Evolutionary conservation across 1,140 invertebrate species (phyloP).

Genomic region (Trichogramma pretiosum): DNA sequence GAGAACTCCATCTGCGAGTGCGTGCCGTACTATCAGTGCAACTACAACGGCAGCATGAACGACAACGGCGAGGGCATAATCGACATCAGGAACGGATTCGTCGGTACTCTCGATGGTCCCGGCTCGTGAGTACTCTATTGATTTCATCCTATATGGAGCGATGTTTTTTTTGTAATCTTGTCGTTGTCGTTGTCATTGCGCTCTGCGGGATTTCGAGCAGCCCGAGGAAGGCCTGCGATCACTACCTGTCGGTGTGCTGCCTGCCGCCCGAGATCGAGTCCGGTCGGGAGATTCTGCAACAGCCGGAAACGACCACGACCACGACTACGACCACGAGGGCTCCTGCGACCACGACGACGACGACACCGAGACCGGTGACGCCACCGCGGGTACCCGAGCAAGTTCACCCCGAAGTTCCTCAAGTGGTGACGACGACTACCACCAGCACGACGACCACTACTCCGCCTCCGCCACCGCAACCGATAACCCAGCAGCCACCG

Average conservation of each 20-base stretch:
- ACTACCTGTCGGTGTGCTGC: conserved; percentile 60
- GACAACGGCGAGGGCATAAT: conserved; percentile 65
- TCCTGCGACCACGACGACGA: too few species aligned
- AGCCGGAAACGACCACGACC: too few species aligned
- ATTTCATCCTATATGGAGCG: neutral
- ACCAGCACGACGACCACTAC: too few species aligned
- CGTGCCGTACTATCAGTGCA: conserved; percentile 61
- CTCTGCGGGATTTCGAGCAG: too few species aligned
- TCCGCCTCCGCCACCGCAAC: too few species aligned
- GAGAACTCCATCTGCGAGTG: conserved; percentile 40
- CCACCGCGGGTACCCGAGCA: too few species aligned
- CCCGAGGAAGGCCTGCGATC: conserved; percentile 42
- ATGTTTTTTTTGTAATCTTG: too few species aligned
- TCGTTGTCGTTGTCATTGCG: too few species aligned
- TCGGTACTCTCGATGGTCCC: neutral
- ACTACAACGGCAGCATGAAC: conserved; percentile 52
- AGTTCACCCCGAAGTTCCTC: neutral
- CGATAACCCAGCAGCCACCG: too few species aligned
- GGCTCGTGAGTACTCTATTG: neutral
- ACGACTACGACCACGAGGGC: conserved; percentile 9
- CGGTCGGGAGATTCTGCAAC: too few species aligned
- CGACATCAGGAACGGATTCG: conserved; percentile 54
- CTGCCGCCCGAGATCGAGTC: conserved; percentile 21
- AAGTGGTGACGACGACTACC: too few species aligned
- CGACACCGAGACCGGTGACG: too few species aligned